Base-by-base conservation (phyloP, 1,140 invertebrate genomes). In the Augochlora pura region DNA sequence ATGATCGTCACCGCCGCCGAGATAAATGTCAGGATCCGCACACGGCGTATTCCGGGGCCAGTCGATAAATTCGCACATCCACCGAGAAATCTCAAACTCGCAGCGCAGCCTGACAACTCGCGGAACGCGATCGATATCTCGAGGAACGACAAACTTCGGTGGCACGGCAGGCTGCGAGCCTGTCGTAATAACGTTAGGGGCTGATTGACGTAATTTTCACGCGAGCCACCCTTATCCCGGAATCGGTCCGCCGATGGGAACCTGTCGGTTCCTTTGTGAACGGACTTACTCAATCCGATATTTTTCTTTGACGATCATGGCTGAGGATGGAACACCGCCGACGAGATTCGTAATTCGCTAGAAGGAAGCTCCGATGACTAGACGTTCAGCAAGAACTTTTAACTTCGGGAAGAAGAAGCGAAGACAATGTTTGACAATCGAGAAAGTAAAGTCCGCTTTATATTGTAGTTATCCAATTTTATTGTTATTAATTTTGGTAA, bases 111-210 rank as follows among this genome's bases (percentile, higher is more conserved):
- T 62, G 81, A 78, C 80, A 69, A 87, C 49, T 69, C 68, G 81
- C 76, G 80, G 74, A 85, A 74, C 81, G 80, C 79, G 85, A 79
- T 89, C 88, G 86, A 88, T 88, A 88, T 67, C 66, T 72, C 38
- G 77, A 78, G 64, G 75, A 70, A 80, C 77, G 62, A 78, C 71
- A 77, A 87, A 76, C 81, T 79, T 75, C 69, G 78, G 76, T 62
- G 78, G 80, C 73, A 77, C 77, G 79, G 52, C 80, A 75, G 66
- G 80, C 87, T 83, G 83, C 75, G 70, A 73, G 78, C 52, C 32
- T 72, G 23, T 64, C 49, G 62, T 77, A 64, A 69, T 84, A 75
- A 73, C 78, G 49, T 82, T 62, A 81, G 75, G 81, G 73, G 73
- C 64, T 70, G 77, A 64, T 81, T 68, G 64, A 59, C 82, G 49